These are phyloP conservation scores for Lethrus apterus DNA, from an alignment of 1,140 invertebrate species.

Conservation along the genomic window DNA sequence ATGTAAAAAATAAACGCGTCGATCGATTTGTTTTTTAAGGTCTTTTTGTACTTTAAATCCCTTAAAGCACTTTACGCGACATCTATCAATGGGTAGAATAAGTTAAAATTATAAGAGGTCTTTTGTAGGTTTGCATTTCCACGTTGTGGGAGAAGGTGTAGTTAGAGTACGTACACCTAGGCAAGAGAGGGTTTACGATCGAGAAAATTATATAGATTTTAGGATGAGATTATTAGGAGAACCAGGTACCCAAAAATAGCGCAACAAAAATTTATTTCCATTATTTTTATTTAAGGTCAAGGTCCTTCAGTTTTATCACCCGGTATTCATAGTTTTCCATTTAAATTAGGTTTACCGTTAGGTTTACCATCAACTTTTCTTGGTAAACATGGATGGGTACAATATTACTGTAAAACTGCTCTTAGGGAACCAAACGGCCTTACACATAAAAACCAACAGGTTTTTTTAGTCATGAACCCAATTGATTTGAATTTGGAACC, in stretches of 20 bases:
- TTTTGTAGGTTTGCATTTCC: slow-evolving; percentile 77
- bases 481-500: slow-evolving; percentile 90
- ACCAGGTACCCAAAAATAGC: slow-evolving; percentile 68
- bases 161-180: slow-evolving; percentile 71
- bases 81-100: too few species aligned
- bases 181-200: slow-evolving; percentile 77
- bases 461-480: slow-evolving; percentile 94
- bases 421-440: slow-evolving; percentile 81
- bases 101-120: too few species aligned
- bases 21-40: too few species aligned
- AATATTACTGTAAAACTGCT: slow-evolving; percentile 90
- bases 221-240: slow-evolving; percentile 87
- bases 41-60: too few species aligned
- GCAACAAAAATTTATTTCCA: not conserved
- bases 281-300: slow-evolving; percentile 50
- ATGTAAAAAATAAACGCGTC: too few species aligned
- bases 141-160: slow-evolving; percentile 89
- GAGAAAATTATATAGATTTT: slow-evolving; percentile 94
- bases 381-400: slow-evolving; percentile 92
- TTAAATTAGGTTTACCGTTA: slow-evolving; percentile 83
- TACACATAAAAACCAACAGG: slow-evolving; percentile 92
- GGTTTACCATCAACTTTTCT: slow-evolving; percentile 89
- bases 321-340: slow-evolving; percentile 92
- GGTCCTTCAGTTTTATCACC: slow-evolving; percentile 79
- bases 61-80: too few species aligned